Evolutionary conservation across 2,888 invertebrate genomes (phyloP).

Genomic region (Pristionchus entomophagus): DNA sequence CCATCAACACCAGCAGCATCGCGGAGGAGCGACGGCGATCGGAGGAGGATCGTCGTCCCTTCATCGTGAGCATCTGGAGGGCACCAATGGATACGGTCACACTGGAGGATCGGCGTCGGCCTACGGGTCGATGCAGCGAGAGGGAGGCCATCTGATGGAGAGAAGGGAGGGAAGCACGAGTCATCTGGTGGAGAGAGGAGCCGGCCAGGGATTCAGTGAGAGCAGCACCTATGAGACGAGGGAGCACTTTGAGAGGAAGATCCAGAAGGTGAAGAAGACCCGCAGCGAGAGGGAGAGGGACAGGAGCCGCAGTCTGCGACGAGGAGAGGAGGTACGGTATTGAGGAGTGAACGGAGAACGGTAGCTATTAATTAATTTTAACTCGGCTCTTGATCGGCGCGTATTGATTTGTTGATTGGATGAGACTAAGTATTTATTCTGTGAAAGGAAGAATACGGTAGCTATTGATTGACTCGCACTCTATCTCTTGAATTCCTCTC

Average conservation of each 20-base stretch:
- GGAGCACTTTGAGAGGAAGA: conserved; percentile 75
- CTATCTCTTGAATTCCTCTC: not conserved
- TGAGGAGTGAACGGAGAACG: not conserved
- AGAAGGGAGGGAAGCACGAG: not conserved
- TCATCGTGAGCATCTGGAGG: conserved; percentile 41
- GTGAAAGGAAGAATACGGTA: too few relatives aligned
- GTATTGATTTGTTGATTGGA: not conserved
- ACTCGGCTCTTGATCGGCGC: not conserved
- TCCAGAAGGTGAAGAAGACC: conserved; percentile 71
- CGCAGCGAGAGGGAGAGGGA: conserved; percentile 69
- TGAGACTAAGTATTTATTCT: too few relatives aligned
- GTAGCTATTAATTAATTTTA: not conserved
- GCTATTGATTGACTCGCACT: too few relatives aligned
- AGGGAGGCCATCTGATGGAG: conserved; percentile 41
- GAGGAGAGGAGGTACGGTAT: conserved; percentile 57
- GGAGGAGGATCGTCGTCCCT: conserved; percentile 16
- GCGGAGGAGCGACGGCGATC: conserved; percentile 34
- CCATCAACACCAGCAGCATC: conserved; percentile 46
- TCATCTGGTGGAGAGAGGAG: conserved; percentile 17
- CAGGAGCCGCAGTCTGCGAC: conserved; percentile 53
- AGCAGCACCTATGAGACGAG: conserved; percentile 73
- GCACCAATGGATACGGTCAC: not conserved
- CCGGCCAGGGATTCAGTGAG: conserved; percentile 70
- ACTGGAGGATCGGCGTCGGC: not conserved
- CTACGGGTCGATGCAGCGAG: conserved; percentile 7